Evolutionary conservation across 2,797 vertebrate genomes (phyloP), one percentile per base, ranked within the genome.

Genomic region (Calcarius lapponicus): DNA sequence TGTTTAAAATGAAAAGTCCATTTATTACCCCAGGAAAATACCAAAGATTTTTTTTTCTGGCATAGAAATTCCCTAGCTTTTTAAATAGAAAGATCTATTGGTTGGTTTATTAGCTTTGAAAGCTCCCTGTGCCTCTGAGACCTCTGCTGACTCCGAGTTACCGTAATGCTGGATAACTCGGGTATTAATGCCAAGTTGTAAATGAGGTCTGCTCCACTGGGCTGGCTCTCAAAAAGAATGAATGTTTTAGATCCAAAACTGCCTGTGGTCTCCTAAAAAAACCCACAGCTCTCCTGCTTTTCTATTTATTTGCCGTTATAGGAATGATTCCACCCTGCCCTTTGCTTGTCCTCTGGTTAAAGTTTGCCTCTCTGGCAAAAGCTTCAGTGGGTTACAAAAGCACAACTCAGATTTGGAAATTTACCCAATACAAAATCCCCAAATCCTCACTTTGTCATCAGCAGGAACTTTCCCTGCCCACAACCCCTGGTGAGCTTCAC

Each of bases 171-270:
- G 66, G 42, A 53, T 84, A 78, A 64, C 56, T 48, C 0, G 1
- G 14, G 18, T 50, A n/a, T n/a, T 80, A 70, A 84, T 51, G 92
- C 95, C 95, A 95, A 95, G n/a, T 32, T 81, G 70, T 56, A 93
- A 85, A 80, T 47, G 51, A 80, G 67, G 43, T 84, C 81, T 92
- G 64, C 50, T 91, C 83, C 19, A 13, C 71, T 71, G 92, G 88
- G 81, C 74, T 4, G 6, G 56, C 56, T 92, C 56, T 88, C 4
- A 1, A 53, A 92, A 88, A 20, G 28, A 88, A 90, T 29, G 62
- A 79, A 58, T 79, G 17, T 42, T 88, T 86, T 19, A 62, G 56
- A 38, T 47, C 51, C 43, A 29, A 60, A 92, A 60, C 78, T 45
- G 47, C 53, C 80, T 74, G 66, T 92, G 70, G 92, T 79, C 67